Conservation (phyloP, 2,797 vertebrate species). For the Anas flavirostris region DNA sequence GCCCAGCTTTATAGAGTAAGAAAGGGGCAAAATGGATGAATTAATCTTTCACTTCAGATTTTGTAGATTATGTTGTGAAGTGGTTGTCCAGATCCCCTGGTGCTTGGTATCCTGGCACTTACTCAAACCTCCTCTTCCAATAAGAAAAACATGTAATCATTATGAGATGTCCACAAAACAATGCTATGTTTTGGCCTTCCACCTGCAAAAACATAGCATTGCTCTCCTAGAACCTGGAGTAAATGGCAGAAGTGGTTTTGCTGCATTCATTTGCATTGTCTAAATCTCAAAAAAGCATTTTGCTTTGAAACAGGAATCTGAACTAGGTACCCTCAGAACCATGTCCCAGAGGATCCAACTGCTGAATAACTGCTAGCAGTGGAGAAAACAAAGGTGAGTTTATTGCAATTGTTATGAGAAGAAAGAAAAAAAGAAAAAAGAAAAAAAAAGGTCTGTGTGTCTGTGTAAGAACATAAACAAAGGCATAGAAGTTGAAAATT, state of each 20-base stretch:
- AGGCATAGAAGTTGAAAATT: not conserved
- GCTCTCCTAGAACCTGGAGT: not conserved
- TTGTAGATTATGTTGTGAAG: not conserved
- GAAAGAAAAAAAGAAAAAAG: not conserved
- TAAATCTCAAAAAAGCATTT: not conserved
- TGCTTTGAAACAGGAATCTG: not conserved
- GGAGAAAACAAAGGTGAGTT: not conserved
- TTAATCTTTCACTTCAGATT: not conserved
- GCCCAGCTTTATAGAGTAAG: not conserved
- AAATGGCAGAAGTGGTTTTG: not conserved
- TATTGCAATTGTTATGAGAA: not conserved
- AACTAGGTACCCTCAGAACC: not conserved
- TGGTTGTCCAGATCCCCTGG: not conserved
- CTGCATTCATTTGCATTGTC: not conserved
- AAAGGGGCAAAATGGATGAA: not conserved
- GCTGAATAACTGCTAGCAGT: not conserved
- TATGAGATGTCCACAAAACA: not conserved
- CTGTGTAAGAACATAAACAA: not conserved
- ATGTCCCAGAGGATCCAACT: not conserved
- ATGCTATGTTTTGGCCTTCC: not conserved
- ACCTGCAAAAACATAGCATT: not conserved
- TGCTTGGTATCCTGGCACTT: not conserved
- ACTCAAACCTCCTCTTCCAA: not conserved
- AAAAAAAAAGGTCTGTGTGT: not conserved
- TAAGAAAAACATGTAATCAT: not conserved